Conservation (phyloP, 30 jellyfish, hydroid and myxozoan species). For the Sanderia malayensis region DNA sequence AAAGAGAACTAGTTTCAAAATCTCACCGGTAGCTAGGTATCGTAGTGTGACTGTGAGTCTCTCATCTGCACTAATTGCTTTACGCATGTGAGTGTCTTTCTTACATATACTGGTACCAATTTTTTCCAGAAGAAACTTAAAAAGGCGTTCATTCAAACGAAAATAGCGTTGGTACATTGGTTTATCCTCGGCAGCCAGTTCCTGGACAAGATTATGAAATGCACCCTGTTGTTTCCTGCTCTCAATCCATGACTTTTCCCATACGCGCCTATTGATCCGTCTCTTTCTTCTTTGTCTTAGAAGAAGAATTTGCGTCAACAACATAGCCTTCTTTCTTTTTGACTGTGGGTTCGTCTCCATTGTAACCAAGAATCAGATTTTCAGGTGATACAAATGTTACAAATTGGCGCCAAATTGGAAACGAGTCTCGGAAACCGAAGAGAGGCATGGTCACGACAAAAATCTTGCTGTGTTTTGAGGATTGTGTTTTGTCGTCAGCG, state of each 20-base stretch:
- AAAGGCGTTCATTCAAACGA: not conserved
- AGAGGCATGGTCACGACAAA: too few relatives aligned
- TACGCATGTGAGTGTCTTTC: not conserved
- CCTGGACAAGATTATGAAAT: not conserved
- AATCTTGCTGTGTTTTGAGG: too few relatives aligned
- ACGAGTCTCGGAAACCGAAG: too few relatives aligned
- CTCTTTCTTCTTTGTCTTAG: too few relatives aligned
- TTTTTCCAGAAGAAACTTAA: not conserved
- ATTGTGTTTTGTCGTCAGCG: too few relatives aligned
- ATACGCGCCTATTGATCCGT: not conserved
- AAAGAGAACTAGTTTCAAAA: too few relatives aligned
- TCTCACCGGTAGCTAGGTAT: constrained; percentile 48
- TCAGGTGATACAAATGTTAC: too few relatives aligned
- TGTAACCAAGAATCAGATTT: too few relatives aligned
- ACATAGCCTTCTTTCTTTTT: too few relatives aligned
- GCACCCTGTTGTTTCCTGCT: not conserved
- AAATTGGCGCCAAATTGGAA: too few relatives aligned
- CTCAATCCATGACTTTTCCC: not conserved
- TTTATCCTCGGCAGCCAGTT: not conserved
- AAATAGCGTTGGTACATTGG: not conserved
- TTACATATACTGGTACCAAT: not conserved
- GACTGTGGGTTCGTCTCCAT: too few relatives aligned
- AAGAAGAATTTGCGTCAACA: too few relatives aligned
- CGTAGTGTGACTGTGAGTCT: constrained; percentile 23
- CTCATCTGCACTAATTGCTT: constrained; percentile 14